These are phyloP conservation scores for Salvelinus namaycush DNA, from an alignment of 2,113 vertebrate species.

Conservation along the genomic window DNA sequence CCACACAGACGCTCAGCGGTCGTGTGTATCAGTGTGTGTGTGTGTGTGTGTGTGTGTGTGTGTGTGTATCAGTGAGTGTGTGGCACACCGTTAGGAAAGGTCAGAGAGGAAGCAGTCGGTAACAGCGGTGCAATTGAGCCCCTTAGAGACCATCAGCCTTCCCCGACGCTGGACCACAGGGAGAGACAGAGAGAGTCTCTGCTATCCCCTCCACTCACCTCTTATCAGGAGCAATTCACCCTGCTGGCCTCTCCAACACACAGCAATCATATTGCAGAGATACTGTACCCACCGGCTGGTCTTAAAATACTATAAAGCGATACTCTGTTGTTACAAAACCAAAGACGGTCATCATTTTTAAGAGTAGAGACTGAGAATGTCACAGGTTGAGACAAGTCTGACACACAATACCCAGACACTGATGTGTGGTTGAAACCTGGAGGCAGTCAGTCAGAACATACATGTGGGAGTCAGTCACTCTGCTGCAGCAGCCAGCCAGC, in stretches of 20 bases:
- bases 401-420: background rate
- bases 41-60: constrained; percentile 4
- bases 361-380: background rate
- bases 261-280: constrained; percentile 47
- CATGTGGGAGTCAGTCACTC: background rate
- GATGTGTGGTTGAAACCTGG: background rate
- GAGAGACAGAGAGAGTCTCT: background rate
- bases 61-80: constrained; percentile 19
- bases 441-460: too few relatives aligned
- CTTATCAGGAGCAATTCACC: constrained; percentile 19
- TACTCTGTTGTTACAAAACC: background rate
- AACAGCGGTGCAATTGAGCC: constrained; percentile 47
- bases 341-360: background rate
- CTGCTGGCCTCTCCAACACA: constrained; percentile 30
- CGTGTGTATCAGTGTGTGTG: background rate
- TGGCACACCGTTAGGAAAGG: constrained; percentile 48
- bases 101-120: constrained; percentile 50
- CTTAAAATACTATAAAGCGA: background rate
- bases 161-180: background rate
- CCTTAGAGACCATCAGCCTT: constrained; percentile 28
- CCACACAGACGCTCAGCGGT: constrained; percentile 42
- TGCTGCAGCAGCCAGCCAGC: background rate
- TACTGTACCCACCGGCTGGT: background rate
- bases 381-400: background rate
- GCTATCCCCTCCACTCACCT: background rate